Evolutionary conservation across 1,140 invertebrate species (phyloP).

Genomic region (Bombus waltoni): DNA sequence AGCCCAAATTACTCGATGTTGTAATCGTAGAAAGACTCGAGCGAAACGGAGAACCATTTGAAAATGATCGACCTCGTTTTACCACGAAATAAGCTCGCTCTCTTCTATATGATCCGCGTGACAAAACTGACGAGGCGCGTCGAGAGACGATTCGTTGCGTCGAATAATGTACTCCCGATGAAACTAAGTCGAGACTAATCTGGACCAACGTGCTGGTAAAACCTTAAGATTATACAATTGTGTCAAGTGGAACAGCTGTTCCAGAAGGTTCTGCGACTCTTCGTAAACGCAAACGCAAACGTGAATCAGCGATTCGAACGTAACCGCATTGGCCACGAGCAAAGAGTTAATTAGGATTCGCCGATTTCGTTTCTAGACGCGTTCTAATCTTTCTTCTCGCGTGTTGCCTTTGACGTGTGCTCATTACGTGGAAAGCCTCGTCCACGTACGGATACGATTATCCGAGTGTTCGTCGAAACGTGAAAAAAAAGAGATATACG

Average conservation of each 20-base stretch:
- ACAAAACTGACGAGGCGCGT: no score
- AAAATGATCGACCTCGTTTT: no score
- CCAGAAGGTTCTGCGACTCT: neutral
- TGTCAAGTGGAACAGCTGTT: slow-evolving; percentile 2
- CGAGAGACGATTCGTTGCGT: no score
- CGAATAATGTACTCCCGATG: no score
- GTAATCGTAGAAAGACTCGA: no score
- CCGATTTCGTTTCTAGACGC: neutral
- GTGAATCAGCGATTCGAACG: slow-evolving; percentile 4
- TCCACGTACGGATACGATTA: neutral
- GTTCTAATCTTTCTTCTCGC: neutral
- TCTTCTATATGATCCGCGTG: no score
- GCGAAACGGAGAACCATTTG: no score
- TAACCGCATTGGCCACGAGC: neutral
- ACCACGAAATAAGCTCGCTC: no score
- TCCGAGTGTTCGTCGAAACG: neutral
- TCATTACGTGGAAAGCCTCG: neutral
- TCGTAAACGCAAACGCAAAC: neutral
- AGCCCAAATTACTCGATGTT: no score
- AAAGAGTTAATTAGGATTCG: neutral
- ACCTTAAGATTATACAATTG: slow-evolving; percentile 5
- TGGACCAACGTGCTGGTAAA: neutral
- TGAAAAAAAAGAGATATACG: neutral
- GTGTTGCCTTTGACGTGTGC: neutral
- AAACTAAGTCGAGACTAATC: no score